Base-by-base conservation (phyloP, 2,888 invertebrate species). In the Pseudanteris insignis region DNA sequence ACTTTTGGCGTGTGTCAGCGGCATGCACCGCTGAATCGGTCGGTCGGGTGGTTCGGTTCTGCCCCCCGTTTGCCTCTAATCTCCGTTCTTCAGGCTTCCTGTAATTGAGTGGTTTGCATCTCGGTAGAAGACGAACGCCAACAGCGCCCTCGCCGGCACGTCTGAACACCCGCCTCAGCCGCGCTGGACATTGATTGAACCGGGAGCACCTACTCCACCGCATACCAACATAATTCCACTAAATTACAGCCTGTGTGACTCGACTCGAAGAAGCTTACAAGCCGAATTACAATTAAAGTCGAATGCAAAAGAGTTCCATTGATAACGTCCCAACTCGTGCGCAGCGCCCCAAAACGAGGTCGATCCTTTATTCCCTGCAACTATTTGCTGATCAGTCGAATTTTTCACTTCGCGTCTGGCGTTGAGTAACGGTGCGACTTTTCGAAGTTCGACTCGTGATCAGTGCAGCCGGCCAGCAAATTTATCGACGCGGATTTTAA, bases 51-150 rank as follows among this genome's bases (percentile, higher is more conserved):
- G n/a, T n/a, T n/a, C n/a, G n/a, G n/a, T n/a, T n/a, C n/a, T n/a
- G n/a, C n/a, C 44, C 46, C 55, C 44, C 50, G 47, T 46, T 55
- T n/a, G 65, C 54, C 66, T 69, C 66, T 65, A 69, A 70, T 70
- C 66, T 63, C 65, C 48, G 59, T 63, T 71, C 75, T 68, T 64
- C 60, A 65, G 70, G 74, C 68, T 59, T 65, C 60, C 67, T 70
- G 68, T 76, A 77, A 78, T 77, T 77, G 77, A 77, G 76, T 75
- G 75, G 75, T 76, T 77, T 76, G 75, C 74, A 75, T 77, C 73
- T 71, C 65, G 67, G 54, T 65, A 58, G 60, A 38, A 48, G 59
- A 32, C 43, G 30, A 47, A 50, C 53, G 48, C 53, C 53, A 50
- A 43, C 44, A 63, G 57, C 63, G 41, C 55, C 13, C 29, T 66